Base-by-base conservation (phyloP, 2,797 vertebrate genomes). In the Xiphophorus birchmanni region DNA sequence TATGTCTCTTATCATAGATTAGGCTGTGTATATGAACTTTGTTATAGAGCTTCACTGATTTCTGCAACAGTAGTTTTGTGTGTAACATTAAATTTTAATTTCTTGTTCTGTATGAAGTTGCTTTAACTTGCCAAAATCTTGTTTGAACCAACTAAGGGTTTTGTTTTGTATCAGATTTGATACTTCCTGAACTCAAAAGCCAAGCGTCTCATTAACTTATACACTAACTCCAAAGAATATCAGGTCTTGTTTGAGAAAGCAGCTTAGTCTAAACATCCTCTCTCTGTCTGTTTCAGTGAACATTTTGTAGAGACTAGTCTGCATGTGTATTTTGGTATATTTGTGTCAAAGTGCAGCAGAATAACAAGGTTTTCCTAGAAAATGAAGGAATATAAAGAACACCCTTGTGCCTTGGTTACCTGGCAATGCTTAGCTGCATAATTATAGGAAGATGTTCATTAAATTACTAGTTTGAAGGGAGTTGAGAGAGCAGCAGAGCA, bases 11-110 rank as follows among this genome's bases (percentile, higher is more conserved):
- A 87, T 94, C 87, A 81, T 67, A 60, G 81, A 79, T 86, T 63
- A 82, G 71, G 75, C 85, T 21, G n/a, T 6, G 11, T 86, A 32
- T 82, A 21, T 93, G 91, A 93, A 93, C 93, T 94, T 93, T 94
- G 88, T 78, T 76, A 91, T 90, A 82, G 86, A 90, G 87, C 67
- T 86, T 87, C 74, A 81, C 80, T 84, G 79, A 82, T 84, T 90
- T 91, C 89, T 92, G 87, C 83, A 91, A 84, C 88, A 56, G 48
- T 92, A 92, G 83, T 78, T 65, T 73, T 80, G 73, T 84, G 79
- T 76, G 83, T 32, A 42, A 56, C 93, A 94, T 85, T 40, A 26
- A 86, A 83, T 78, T 85, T 63, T 1, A 18, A 84, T 78, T 74
- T 84, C 56, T 82, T 82, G 75, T 74, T 83, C 11, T 44, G 65